Base-by-base conservation (phyloP, 2,113 vertebrate species). In the Illadopsis cleaveri region DNA sequence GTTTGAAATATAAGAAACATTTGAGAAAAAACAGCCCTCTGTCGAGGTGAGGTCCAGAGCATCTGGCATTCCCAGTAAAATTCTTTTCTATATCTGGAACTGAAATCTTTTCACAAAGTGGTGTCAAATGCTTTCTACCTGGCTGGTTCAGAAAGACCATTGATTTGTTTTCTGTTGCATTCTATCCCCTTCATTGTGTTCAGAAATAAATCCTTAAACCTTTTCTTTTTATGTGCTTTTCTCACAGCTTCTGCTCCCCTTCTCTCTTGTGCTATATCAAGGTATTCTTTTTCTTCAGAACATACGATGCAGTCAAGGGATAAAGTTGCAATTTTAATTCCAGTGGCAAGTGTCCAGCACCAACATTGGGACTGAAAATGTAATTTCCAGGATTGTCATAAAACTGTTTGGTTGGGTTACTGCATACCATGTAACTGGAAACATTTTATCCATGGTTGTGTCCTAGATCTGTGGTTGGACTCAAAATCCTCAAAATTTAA, bases 271-370 rank as follows among this genome's bases (percentile, higher is more conserved):
- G 21, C 5, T 50, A 2, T 51, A 40, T 31, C 25, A 45, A 82
- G 35, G 5, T 35, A 66, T 45, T 42, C 15, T 77, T 51, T 40
- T 79, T 8, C 48, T 53, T 35, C 12, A 23, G 10, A 93, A 91
- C 9, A 40, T n/a, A n/a, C n/a, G n/a, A n/a, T 93, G 82, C 65
- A 95, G 68, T 92, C 56, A 87, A 97, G 62, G 91, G 96, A 95
- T 94, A 92, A 96, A 97, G 68, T 66, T 95, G 35, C 78, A 93
- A 94, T 95, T 97, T 94, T 97, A 37, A 95, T 97, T 97, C 90
- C 90, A 95, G 44, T 94, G 91, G 93, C 95, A 86, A 78, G 10
- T 21, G 15, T 96, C 94, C 97, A 96, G 82, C 75, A 61, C 45
- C 16, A 13, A 72, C 18, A 69, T 15, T 2, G 9, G 93, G 22